Conservation (phyloP, 2,113 vertebrate species). For the Brienomyrus longianalis region DNA sequence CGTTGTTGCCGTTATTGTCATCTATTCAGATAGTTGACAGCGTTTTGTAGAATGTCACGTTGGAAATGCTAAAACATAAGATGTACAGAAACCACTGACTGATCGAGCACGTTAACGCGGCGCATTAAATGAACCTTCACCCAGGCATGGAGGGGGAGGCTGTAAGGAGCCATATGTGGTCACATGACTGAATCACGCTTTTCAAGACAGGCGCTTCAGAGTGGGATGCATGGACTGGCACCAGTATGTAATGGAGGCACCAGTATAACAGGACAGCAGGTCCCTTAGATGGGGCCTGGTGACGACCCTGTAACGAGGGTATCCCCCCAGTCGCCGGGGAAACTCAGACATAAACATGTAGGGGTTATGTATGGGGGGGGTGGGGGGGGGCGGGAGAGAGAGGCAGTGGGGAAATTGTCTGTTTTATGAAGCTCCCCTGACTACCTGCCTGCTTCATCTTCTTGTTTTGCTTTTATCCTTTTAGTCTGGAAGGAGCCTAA, state of each 20-base stretch:
- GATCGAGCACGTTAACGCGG: neutral
- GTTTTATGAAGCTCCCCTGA: constrained; percentile 41
- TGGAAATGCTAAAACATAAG: neutral
- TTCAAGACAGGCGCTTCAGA: neutral
- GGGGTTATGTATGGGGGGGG: neutral
- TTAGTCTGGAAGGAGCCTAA: constrained; percentile 97
- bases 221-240: neutral
- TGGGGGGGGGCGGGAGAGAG: neutral
- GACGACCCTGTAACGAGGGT: neutral
- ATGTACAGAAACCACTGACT: neutral
- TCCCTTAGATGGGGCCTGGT: neutral
- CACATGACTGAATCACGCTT: neutral
- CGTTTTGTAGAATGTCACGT: neutral
- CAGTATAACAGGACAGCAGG: neutral
- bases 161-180: neutral
- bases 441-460: constrained; percentile 71
- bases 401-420: neutral
- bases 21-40: neutral
- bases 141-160: neutral
- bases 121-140: neutral
- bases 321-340: neutral
- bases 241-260: neutral
- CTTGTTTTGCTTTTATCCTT: constrained; percentile 94
- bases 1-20: neutral
- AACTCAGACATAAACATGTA: neutral